Evolutionary conservation across 2,888 invertebrate genomes (phyloP).

Genomic region (Cataglyphis livida): DNA sequence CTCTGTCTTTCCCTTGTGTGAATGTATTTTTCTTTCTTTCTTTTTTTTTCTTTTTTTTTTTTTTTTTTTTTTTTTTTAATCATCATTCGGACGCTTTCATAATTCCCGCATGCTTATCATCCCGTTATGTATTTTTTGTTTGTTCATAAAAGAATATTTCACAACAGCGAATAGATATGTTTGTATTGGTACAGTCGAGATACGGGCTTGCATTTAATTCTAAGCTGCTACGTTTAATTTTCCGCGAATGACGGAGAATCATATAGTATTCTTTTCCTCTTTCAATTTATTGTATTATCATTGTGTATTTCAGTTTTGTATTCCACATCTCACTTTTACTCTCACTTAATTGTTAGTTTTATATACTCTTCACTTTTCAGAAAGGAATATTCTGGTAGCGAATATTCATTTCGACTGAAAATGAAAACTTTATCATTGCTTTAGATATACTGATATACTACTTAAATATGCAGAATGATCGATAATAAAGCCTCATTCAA

Average conservation of each 20-base stretch:
- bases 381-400: background rate
- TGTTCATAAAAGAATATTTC: conserved; percentile 22
- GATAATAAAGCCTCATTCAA: conserved; percentile 4
- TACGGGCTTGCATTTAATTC: background rate
- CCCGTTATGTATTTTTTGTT: background rate
- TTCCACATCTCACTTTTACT: too few species aligned
- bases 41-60: conserved; percentile 16
- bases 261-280: background rate
- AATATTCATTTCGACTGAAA: conserved; percentile 18
- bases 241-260: background rate
- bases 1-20: background rate
- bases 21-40: conserved; percentile 19
- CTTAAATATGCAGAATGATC: background rate
- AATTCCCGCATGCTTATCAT: background rate
- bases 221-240: background rate
- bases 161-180: background rate
- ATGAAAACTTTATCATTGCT: conserved; percentile 32
- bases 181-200: background rate
- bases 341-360: too few species aligned
- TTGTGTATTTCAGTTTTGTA: background rate
- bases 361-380: too few species aligned
- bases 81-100: background rate
- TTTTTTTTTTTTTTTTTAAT: conserved; percentile 20
- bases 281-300: background rate
- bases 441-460: background rate